Evolutionary conservation across 2,113 vertebrate genomes (phyloP), one percentile per base, ranked within the genome.

Genomic region (Setophaga coronata): DNA sequence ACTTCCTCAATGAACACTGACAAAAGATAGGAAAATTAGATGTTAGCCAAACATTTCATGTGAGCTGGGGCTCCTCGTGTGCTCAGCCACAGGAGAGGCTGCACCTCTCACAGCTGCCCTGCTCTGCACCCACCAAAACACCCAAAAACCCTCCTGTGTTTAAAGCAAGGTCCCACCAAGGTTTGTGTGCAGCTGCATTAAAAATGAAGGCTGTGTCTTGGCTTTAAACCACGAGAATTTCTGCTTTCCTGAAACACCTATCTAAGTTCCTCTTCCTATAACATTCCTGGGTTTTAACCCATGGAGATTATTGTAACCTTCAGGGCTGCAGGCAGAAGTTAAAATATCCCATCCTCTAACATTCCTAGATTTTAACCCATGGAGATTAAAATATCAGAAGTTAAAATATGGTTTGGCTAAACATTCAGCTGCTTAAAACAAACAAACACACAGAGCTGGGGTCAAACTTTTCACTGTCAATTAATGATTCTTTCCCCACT

Each of bases 401-500:
- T 82, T 94, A 73, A 93, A 93, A 88, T 62, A 81, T 12, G 4
- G 1, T 85, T 83, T 81, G 43, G 38, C 56, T 81, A 64, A 94
- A 89, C 48, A 48, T 74, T 92, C 56, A 78, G 71, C 72, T 89
- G 69, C 77, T 89, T 78, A 67, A 90, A 80, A 83, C 92, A 92
- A 15, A 34, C 34, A 93, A 85, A 86, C n/a, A 62, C 60, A 33
- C n/a, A 47, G 57, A 14, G 8, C n/a, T 57, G 7, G 80, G 71
- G 56, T 38, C 45, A 62, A 96, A 70, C 65, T 89, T 91, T 91
- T 95, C 96, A 87, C 82, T 70, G 67, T 90, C 91, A 82, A 79
- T 87, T 97, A 97, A 96, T 50, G 82, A 91, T 85, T 95, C 92
- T 96, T 96, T 90, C 82, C 90, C 71, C 95, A 85, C 87, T 90